These are phyloP conservation scores for Pangasianodon hypophthalmus DNA, from an alignment of 2,113 vertebrate genomes.

Conservation along the genomic window DNA sequence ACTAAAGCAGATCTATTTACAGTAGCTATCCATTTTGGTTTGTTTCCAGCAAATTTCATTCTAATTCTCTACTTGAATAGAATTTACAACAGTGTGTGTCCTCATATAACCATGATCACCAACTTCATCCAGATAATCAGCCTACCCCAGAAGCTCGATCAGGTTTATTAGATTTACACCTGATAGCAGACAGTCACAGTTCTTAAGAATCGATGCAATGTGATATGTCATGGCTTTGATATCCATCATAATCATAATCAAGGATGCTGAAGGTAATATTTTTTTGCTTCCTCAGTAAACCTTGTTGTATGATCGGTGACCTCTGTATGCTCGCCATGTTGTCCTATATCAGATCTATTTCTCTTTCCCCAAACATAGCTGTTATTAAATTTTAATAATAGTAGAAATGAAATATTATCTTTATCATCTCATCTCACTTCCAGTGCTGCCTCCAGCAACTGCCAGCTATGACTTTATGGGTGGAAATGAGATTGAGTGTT, in stretches of 20 bases:
- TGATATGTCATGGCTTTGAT: background rate
- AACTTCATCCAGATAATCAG: background rate
- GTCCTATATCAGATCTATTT: background rate
- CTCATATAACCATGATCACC: conserved; percentile 13
- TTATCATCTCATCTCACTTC: background rate
- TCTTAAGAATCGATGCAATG: background rate
- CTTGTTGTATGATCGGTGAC: conserved; percentile 33
- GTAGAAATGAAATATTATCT: background rate
- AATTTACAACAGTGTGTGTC: conserved; percentile 47
- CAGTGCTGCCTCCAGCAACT: background rate
- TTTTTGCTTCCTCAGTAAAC: background rate
- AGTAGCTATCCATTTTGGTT: conserved; percentile 19
- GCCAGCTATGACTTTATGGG: background rate
- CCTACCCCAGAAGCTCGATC: background rate
- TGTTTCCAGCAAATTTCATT: conserved; percentile 18
- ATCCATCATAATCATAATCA: background rate
- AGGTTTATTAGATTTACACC: background rate
- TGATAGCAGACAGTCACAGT: background rate
- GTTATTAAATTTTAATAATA: conserved; percentile 4
- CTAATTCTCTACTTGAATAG: conserved; percentile 19
- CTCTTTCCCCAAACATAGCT: background rate
- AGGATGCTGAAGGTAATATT: background rate
- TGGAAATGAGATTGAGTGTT: conserved; percentile 1
- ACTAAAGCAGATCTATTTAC: conserved; percentile 19
- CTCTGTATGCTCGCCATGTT: conserved; percentile 18